Evolutionary conservation across 2,797 vertebrate species (phyloP), one percentile per base, ranked within the genome.

Genomic region (Philypnodon macrostomus): DNA sequence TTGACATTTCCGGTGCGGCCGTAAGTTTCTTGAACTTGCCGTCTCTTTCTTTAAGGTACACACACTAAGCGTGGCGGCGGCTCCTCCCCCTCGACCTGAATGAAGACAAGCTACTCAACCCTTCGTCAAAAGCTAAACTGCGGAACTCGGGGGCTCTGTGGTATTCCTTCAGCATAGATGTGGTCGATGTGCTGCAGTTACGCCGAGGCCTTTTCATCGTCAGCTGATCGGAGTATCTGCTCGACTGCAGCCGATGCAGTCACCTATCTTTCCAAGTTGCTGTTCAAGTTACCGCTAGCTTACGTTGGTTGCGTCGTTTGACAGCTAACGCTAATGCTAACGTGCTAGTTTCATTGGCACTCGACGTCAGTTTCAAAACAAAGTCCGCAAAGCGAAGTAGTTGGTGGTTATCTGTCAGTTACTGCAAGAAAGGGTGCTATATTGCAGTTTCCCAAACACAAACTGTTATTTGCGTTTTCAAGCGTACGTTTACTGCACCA

Each of bases 311-410:
- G 72, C 75, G 80, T 80, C 68, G 68, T 84, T 79, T 85, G 79
- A 82, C 78, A 78, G 82, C 83, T 81, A 80, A 69, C 40, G 79
- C 80, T 85, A 85, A 80, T 44, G 79, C 80, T 85, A 85, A 79
- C 80, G 80, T 83, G 83, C 86, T 83, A 54, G 58, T 71, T 60
- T 69, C 47, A 26, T 72, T 73, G 21, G 65, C 56, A 45, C 61
- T 78, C 77, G 65, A 63, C 72, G 63, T 58, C 67, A 80, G 66
- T 79, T 80, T 86, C 77, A 85, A 85, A 86, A 87, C 81, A 87
- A 83, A 87, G 60, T 80, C 70, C 53, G 69, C 75, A 80, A 59
- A 67, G 44, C 30, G 12, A 34, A 73, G 64, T 65, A 63, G 71
- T 69, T 53, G 16, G 36, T 55, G 53, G n/a, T 46, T 49, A 29